Conservation (phyloP, 1,140 invertebrate species). For the Saxidomus purpurata region DNA sequence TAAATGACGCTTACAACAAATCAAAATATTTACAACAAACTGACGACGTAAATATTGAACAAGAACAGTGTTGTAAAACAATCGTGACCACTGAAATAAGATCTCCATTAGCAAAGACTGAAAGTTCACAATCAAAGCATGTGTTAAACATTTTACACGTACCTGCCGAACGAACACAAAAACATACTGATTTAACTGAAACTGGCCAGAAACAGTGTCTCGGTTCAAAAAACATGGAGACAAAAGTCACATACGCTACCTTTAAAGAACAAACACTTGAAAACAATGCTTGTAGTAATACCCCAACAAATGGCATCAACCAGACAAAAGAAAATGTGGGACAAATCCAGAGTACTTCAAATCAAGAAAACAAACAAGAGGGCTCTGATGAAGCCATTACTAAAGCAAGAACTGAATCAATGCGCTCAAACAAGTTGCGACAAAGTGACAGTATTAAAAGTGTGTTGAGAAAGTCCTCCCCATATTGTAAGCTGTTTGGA, state of each 20-base stretch:
- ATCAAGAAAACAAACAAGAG: not conserved
- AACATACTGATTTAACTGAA: not conserved
- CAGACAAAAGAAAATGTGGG: no score
- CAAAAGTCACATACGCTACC: not conserved
- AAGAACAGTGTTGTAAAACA: not conserved
- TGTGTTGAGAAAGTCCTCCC: not conserved
- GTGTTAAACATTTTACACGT: no score
- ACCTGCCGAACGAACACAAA: not conserved
- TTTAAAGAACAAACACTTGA: not conserved
- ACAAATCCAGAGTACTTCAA: no score
- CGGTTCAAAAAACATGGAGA: not conserved
- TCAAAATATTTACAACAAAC: not conserved
- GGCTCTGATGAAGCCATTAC: not conserved
- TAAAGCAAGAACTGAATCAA: not conserved
- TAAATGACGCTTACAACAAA: not conserved
- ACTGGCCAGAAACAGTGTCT: not conserved
- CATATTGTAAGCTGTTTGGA: slow-evolving; percentile 68
- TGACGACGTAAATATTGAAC: not conserved
- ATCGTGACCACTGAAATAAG: not conserved
- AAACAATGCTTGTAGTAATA: no score
- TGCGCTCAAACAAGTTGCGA: not conserved
- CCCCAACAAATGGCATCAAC: no score
- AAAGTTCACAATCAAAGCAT: not conserved
- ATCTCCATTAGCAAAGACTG: not conserved
- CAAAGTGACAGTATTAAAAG: slow-evolving; percentile 37